A percentile compares a stretch with the other conserved stretches of the same genome.
Evolutionary conservation across 2,113 vertebrate genomes (phyloP).

Genomic region (Oostethus manadensis): DNA sequence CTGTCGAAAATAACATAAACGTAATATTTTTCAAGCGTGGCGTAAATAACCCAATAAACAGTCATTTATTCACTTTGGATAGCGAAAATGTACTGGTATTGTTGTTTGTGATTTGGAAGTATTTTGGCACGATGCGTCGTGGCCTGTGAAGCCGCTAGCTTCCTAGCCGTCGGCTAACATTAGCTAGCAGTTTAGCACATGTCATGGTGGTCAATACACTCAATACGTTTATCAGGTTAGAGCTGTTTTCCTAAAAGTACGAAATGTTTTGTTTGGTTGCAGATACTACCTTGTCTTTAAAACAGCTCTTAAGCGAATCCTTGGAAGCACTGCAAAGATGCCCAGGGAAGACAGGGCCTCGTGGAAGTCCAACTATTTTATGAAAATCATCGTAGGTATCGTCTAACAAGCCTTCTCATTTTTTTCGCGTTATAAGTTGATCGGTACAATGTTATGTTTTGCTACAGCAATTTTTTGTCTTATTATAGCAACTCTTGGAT

Average conservation of each 20-base stretch:
- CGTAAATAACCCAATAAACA: neutral
- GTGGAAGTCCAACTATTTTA: slow-evolving; percentile 98
- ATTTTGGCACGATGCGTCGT: neutral
- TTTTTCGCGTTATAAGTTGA: neutral
- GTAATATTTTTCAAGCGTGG: neutral
- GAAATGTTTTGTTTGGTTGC: neutral
- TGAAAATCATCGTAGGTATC: slow-evolving; percentile 94
- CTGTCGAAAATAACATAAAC: fast-evolving
- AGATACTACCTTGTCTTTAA: slow-evolving; percentile 89
- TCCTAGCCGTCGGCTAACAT: slow-evolving; percentile 15
- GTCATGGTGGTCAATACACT: neutral
- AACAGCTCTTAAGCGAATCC: slow-evolving; percentile 90
- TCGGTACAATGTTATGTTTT: too few species aligned
- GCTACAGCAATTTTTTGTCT: neutral
- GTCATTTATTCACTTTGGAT: fast-evolving
- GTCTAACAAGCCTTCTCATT: neutral
- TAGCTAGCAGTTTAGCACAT: slow-evolving; percentile 21
- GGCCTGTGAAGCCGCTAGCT: slow-evolving; percentile 33
- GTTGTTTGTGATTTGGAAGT: neutral
- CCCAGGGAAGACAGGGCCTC: slow-evolving; percentile 99
- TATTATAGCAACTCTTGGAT: slow-evolving; percentile 90
- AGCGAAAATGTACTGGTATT: too few species aligned
- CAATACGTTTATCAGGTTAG: too few species aligned
- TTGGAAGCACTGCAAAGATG: slow-evolving; percentile 99
- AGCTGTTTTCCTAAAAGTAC: too few species aligned